These are phyloP conservation scores for Hydroisotoma schaefferi DNA, from an alignment of 2,888 invertebrate genomes.

Conservation along the genomic window DNA sequence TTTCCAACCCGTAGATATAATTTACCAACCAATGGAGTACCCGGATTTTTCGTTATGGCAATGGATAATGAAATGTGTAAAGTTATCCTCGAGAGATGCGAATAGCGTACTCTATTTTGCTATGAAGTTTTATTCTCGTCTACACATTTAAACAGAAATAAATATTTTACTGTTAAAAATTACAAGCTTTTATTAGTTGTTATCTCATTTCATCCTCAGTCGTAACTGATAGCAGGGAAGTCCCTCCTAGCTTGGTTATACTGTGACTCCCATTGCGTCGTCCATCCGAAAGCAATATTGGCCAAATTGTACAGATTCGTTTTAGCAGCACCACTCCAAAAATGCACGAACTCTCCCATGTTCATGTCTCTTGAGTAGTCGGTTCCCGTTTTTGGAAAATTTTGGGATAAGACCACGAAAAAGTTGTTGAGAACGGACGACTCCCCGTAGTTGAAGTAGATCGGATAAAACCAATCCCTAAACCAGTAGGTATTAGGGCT, in stretches of 20 bases:
- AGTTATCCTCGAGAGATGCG: constrained; percentile 12
- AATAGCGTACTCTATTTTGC: background rate
- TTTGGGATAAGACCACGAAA: constrained; percentile 25
- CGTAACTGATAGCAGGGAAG: constrained; percentile 22
- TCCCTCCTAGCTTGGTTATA: constrained; percentile 23
- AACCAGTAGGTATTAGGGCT: constrained; percentile 33
- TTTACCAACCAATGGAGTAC: constrained; percentile 41
- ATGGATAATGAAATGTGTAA: constrained; percentile 33
- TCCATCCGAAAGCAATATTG: constrained; percentile 29
- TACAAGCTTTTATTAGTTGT: background rate
- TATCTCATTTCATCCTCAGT: background rate
- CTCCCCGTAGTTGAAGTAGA: constrained; percentile 27
- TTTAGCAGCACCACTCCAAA: constrained; percentile 35
- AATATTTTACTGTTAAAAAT: too few relatives aligned
- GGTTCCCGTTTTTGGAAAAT: constrained; percentile 34
- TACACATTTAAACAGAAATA: background rate
- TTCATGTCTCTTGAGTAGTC: constrained; percentile 28
- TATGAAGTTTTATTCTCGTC: background rate
- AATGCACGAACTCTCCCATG: constrained; percentile 38
- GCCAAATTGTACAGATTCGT: constrained; percentile 21
- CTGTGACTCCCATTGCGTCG: constrained; percentile 17
- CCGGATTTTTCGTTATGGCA: constrained; percentile 38
- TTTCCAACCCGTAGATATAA: constrained; percentile 16
- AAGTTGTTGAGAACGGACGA: constrained; percentile 24
- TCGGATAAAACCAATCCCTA: constrained; percentile 36